Percentiles rank a stretch among this genome's conserved stretches.
phyloP scores from a whole-genome alignment of 2,113 vertebrate genomes.

The Casuarius casuarius region DNA sequence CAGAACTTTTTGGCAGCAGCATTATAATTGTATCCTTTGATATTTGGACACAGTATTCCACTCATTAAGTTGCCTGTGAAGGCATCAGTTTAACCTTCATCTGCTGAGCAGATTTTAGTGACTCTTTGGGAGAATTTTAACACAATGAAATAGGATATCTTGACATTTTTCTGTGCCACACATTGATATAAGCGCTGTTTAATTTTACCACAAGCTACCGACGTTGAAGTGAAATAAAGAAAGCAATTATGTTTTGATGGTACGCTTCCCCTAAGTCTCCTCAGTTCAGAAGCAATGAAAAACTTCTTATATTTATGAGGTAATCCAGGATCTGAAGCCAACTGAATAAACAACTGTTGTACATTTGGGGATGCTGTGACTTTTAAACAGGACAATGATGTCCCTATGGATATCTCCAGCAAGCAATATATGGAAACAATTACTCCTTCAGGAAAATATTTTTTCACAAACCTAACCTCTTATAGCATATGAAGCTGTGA shows the following conservation, averaged over 20 bases:
- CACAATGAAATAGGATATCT: not conserved
- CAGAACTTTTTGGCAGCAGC: not conserved
- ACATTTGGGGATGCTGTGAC: not conserved
- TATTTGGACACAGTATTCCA: not conserved
- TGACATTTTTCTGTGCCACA: not conserved
- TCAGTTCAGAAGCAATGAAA: not conserved
- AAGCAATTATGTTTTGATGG: not conserved
- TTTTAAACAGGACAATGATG: constrained; percentile 34
- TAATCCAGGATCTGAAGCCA: not conserved
- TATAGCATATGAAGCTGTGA: constrained; percentile 2
- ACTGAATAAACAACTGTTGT: not conserved
- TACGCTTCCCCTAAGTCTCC: not conserved
- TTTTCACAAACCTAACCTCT: not conserved
- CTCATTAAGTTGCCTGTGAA: not conserved
- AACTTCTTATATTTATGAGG: not conserved
- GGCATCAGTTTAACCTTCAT: not conserved
- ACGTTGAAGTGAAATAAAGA: not conserved
- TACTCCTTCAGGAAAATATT: constrained; percentile 41
- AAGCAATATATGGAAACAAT: constrained; percentile 29
- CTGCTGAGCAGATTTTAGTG: not conserved
- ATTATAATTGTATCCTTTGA: not conserved
- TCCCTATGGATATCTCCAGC: constrained; percentile 19
- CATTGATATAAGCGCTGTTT: not conserved
- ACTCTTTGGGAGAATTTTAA: not conserved
- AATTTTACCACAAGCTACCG: constrained; percentile 11